phyloP scores from a whole-genome alignment of 92 coral and sea anemone genomes.

The Bergia puertoricense region DNA sequence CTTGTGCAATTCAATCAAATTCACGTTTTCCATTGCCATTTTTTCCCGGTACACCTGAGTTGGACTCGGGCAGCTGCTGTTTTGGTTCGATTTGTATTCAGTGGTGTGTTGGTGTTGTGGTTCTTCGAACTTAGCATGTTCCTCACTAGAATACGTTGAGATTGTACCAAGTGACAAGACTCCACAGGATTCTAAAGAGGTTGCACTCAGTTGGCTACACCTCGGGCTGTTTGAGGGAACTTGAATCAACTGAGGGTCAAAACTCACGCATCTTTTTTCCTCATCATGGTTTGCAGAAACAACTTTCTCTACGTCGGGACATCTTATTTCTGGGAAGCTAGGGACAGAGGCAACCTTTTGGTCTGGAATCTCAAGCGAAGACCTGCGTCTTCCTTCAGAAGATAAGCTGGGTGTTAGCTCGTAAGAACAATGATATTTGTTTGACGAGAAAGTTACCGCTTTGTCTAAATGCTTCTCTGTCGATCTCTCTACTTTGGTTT shows the following conservation, averaged over 20 bases:
- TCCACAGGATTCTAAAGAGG: background rate
- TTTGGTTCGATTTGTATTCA: background rate
- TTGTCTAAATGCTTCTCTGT: background rate
- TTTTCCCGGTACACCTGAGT: background rate
- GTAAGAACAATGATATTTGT: background rate
- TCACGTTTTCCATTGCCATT: background rate
- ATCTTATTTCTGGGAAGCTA: background rate
- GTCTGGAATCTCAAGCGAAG: background rate
- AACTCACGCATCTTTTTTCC: background rate
- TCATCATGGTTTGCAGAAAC: background rate
- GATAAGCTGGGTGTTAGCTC: background rate
- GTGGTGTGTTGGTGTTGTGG: background rate
- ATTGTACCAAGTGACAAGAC: background rate
- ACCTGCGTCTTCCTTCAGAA: background rate
- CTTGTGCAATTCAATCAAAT: background rate
- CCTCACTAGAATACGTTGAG: background rate
- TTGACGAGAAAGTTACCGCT: background rate
- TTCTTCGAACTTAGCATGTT: background rate
- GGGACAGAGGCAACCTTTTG: background rate
- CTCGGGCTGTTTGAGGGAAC: background rate
- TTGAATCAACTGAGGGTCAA: slow-evolving; percentile 3
- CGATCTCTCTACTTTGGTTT: no score
- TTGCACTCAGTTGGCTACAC: background rate
- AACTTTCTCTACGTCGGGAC: background rate
- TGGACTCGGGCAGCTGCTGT: background rate